Evolutionary conservation across 2,113 vertebrate genomes (phyloP), one percentile per base, ranked within the genome.

Genomic region (Trachemys scripta): DNA sequence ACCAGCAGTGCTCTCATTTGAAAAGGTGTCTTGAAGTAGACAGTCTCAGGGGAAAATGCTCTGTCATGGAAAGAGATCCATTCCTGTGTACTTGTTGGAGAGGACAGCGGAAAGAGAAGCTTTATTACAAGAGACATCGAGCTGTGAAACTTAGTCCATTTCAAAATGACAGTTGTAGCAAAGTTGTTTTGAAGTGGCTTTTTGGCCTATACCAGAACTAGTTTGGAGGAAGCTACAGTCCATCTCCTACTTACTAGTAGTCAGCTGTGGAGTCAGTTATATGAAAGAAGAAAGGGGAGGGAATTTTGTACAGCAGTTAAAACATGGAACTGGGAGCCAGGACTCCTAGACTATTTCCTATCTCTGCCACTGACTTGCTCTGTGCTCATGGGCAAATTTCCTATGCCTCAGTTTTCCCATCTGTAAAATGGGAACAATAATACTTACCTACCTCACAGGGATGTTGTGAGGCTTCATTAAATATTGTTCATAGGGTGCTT

Each of bases 401-500:
- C 50, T 16, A 69, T 89, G 90, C 65, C 47, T 88, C 50, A 50
- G 47, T 85, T 95, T 91, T 92, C 50, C 14, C 1, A 0, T 80
- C 89, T 94, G 75, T 62, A 57, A 90, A 91, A 42, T 90, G 65
- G 89, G 85, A 92, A 25, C 42, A 72, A 72, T 31, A 84, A 54
- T 83, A 89, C 17, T 50, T 88, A 3, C 50, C 92, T 93, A 82
- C 82, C 90, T 95, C 16, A 3, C n/a, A 79, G 91, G 65, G 87
- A 12, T 76, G 72, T 75, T 90, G 92, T 94, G 79, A 95, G 88
- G 83, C 80, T 95, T 90, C 49, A 69, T 93, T 94, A 24, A 1
- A 80, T 93, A 65, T 4, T 91, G 53, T 75, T 90, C 82, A 75
- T 78, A 94, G 89, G 87, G 88, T 93, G 85, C 89, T 95, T 85